Conservation (phyloP, 1,140 invertebrate genomes). For the Meloidogyne floridensis region DNA sequence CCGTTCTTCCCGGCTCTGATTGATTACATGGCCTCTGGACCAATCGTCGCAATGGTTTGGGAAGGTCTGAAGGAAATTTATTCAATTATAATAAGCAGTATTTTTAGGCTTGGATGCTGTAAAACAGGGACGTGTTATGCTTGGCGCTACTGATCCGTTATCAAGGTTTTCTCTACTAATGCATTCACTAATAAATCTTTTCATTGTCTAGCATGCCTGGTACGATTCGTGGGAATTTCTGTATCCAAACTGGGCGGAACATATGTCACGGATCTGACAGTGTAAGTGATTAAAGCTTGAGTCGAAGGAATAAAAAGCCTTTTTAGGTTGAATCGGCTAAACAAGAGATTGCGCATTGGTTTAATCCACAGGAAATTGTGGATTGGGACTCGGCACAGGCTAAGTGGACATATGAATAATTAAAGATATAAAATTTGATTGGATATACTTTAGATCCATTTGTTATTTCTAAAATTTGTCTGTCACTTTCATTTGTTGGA, state of each 20-base stretch:
- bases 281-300: background rate
- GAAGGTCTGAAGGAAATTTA: slow-evolving; percentile 32
- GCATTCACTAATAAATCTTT: slow-evolving; percentile 17
- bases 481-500: background rate
- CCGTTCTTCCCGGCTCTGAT: slow-evolving; percentile 92
- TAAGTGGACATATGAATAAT: slow-evolving; percentile 64
- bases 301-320: slow-evolving; percentile 21
- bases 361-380: slow-evolving; percentile 78
- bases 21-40: slow-evolving; percentile 94
- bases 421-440: background rate
- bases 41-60: slow-evolving; percentile 88
- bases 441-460: background rate
- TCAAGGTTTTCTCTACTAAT: too few relatives aligned
- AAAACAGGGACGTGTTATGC: slow-evolving; percentile 90
- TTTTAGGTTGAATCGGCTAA: slow-evolving; percentile 94
- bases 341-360: slow-evolving; percentile 94
- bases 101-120: slow-evolving; percentile 82
- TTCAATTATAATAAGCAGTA: background rate
- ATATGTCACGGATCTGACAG: slow-evolving; percentile 54
- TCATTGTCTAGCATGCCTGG: slow-evolving; percentile 83
- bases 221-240: slow-evolving; percentile 88
- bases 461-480: background rate
- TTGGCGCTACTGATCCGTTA: slow-evolving; percentile 83
- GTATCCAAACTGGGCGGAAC: slow-evolving; percentile 84
- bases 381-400: slow-evolving; percentile 46